Conservation (phyloP, 2,888 invertebrate species). For the Digitonthophagus gazella region DNA sequence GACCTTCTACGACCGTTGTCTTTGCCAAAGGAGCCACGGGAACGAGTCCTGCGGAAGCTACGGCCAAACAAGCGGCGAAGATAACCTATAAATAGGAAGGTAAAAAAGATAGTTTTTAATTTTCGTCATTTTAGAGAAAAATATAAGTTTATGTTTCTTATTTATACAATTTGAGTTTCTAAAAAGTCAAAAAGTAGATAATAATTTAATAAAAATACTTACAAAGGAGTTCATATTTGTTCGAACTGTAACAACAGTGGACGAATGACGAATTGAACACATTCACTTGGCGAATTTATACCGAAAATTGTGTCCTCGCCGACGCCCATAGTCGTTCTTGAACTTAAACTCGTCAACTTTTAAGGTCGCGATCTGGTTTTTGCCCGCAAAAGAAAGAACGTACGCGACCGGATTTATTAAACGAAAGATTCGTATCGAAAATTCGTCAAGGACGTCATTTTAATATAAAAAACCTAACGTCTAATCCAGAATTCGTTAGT, state of each 20-base stretch:
- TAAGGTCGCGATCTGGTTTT: not conserved
- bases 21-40: slow-evolving; percentile 27
- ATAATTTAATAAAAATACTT: no score
- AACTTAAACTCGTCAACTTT: not conserved
- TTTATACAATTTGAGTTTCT: no score
- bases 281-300: not conserved
- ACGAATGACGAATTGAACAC: not conserved
- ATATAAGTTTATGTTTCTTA: no score
- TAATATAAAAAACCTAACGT: slow-evolving; percentile 24
- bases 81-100: slow-evolving; percentile 23
- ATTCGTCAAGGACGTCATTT: slow-evolving; percentile 23
- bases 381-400: no score
- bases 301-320: not conserved
- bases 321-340: not conserved
- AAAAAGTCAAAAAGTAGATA: no score
- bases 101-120: no score
- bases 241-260: not conserved
- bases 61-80: slow-evolving; percentile 28
- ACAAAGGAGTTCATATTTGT: not conserved
- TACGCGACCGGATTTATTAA: not conserved
- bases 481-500: slow-evolving; percentile 21
- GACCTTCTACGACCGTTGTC: slow-evolving; percentile 29
- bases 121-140: no score
- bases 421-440: not conserved
- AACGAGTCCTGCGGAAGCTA: slow-evolving; percentile 27